Base-by-base conservation (phyloP, 2,797 vertebrate species). In the Synanceia verrucosa region DNA sequence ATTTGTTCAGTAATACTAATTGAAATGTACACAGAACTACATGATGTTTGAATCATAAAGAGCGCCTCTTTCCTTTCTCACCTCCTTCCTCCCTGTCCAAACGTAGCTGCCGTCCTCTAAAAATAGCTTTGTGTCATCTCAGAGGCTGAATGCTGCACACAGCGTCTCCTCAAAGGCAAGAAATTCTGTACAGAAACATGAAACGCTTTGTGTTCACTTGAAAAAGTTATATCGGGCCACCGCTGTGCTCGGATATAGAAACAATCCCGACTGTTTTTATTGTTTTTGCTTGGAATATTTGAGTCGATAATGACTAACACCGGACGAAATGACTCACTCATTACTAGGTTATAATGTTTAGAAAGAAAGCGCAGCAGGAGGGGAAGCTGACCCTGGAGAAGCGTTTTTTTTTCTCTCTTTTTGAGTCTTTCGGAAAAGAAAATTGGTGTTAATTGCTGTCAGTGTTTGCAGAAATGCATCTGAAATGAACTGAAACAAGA, bases 91-190 rank as follows among this genome's bases (percentile, higher is more conserved):
- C 70, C 72, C 29, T 9, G 76, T 33, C 79, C 70, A 69, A 79
- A 81, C 62, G 72, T 73, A 70, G 73, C 77, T 81, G 78, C 72
- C 47, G 36, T 12, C 13, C 63, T 73, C 84, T 87, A 90, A 87
- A 88, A 88, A 92, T 91, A 91, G 84, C 81, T 65, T 76, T 79
- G n/a, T 79, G 84, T 85, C 88, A 80, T 88, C 71, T 88, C 85
- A 56, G 75, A 4, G 0, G 18, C 55, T 11, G 21, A n/a, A 1
- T 4, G 29, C 60, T 51, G 18, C 39, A 51, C 37, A 28, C 31
- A 9, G 46, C n/a, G 11, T 36, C 41, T 56, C 46, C 51, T 21
- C 26, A 73, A 64, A 81, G 57, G 29, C 56, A 61, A 31, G 26
- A 71, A 36, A 64, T 65, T 51, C 36, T 57, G 37, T 59, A 36